Base-by-base conservation (phyloP, 2,113 vertebrate genomes). In the Amazona guildingii region DNA sequence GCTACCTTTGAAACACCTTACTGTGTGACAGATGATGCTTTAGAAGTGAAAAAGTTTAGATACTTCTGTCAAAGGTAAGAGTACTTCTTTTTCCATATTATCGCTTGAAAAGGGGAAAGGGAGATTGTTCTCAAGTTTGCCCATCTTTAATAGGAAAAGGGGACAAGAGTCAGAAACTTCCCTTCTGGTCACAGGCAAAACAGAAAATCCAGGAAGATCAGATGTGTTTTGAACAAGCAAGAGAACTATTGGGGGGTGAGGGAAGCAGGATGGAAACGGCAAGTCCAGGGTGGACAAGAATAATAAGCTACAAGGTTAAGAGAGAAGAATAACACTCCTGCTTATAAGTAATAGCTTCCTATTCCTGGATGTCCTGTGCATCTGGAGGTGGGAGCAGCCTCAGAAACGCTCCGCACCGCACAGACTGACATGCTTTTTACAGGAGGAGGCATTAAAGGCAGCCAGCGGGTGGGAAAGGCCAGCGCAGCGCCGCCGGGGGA, bases 401-500 rank as follows among this genome's bases (percentile, higher is more conserved):
- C 70, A 57, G 84, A 3, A 57, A 19, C 0, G 0, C 48, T 20
- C 33, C 39, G 51, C 44, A 1, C 55, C 8, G 11, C 64, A 8
- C 57, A 66, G 12, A 27, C 57, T 10, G 9, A 28, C 68, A 54
- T 57, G 2, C 41, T 55, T 52, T 57, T 57, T 3, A 39, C 6
- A 11, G 80, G 86, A 52, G 6, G 12, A 78, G 51, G 74, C 59
- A 83, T 12, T 21, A 51, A 89, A 59, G 28, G 11, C 90, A 46
- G n/a, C n/a, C 83, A 27, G 82, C 11, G 78, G 90, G 92, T 76
- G 80, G 78, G n/a, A 61, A 77, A 48, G 73, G 87, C 83, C 28
- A 3, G 39, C 55, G 39, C 49, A 3, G 69, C 59, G 1, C 55
- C 57, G 88, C 35, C 27, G 1, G 17, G 43, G 17, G 39, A 24